Base-by-base conservation (phyloP, 64 coral and sea anemone species). In the Stylophora pistillata region DNA sequence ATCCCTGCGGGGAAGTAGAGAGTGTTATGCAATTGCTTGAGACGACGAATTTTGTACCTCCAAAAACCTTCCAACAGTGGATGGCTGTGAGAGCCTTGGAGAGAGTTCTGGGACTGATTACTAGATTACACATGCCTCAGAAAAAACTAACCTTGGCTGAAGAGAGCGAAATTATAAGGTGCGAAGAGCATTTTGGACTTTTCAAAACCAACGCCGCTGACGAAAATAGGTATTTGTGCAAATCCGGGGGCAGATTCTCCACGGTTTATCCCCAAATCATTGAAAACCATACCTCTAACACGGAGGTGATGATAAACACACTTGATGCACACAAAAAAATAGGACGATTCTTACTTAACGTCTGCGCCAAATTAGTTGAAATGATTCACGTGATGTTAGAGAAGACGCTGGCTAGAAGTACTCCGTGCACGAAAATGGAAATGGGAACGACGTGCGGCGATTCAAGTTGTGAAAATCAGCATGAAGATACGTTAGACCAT, bases 171-270 rank as follows among this genome's bases (percentile, higher is more conserved):
- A 57, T 93, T 59, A 75, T 17, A 25, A 56, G 34, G 60, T 96
- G 95, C 58, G 95, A 96, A 80, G 69, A 86, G 29, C 76, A 87
- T 72, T 96, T 93, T 74, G 95, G 91, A 76, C 59, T 96, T 72
- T 33, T 23, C 14, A 81, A 27, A 86, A 75, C 81, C 23, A 84
- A 76, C 13, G 60, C 70, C 12, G 34, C 60, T 23, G 34, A 70
- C 20, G 52, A 32, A 26, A 54, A 10, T 33, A 63, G 14, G 63
- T 84, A 53, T 15, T 84, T 87, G 6, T 77, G 47, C 74, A 75
- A 70, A 54, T n/a, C 16, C 63, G 87, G 83, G 52, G 86, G 86
- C 20, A 74, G 82, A 37, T 96, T 93, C 30, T 57, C 88, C 29
- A 34, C n/a, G 17, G 30, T 89, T 5, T 59, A 66, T 70, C 86